These are phyloP conservation scores for Hestina assimilis DNA, from an alignment of 1,140 invertebrate species.

Conservation along the genomic window DNA sequence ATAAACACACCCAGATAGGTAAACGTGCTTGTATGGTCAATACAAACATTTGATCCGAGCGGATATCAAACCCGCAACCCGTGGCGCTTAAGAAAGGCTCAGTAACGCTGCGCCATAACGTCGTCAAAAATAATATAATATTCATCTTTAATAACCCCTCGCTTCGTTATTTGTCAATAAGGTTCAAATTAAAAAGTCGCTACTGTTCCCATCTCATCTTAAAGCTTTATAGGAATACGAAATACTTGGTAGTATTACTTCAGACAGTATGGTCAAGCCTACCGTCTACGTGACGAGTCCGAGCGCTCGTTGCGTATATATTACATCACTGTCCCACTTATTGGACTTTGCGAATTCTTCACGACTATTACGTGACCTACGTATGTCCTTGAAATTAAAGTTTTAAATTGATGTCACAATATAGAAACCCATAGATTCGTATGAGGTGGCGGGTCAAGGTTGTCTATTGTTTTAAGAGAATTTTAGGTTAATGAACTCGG, in stretches of 20 bases:
- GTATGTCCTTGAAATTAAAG: constrained; percentile 42
- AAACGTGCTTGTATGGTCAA: no score
- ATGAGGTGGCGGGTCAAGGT: constrained; percentile 12
- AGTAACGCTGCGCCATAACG: no score
- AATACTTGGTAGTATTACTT: not conserved
- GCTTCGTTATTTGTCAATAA: no score
- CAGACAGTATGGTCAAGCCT: not conserved
- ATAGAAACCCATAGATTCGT: constrained; percentile 12
- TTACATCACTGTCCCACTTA: constrained; percentile 52
- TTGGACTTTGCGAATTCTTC: constrained; percentile 32
- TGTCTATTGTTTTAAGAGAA: constrained; percentile 7
- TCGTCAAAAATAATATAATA: no score
- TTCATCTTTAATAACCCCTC: no score
- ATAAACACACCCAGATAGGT: no score
- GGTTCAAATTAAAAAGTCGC: no score
- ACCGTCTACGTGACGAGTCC: constrained; percentile 17
- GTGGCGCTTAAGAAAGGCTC: no score
- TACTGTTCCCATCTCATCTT: no score
- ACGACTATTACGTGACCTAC: constrained; percentile 18
- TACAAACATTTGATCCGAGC: no score
- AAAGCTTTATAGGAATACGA: not conserved
- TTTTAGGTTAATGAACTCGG: constrained; percentile 3
- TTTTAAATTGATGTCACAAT: constrained; percentile 20
- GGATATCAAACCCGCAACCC: no score
- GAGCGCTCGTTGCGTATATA: constrained; percentile 34